Base-by-base conservation (phyloP, 2,113 vertebrate species). In the Lepus europaeus region DNA sequence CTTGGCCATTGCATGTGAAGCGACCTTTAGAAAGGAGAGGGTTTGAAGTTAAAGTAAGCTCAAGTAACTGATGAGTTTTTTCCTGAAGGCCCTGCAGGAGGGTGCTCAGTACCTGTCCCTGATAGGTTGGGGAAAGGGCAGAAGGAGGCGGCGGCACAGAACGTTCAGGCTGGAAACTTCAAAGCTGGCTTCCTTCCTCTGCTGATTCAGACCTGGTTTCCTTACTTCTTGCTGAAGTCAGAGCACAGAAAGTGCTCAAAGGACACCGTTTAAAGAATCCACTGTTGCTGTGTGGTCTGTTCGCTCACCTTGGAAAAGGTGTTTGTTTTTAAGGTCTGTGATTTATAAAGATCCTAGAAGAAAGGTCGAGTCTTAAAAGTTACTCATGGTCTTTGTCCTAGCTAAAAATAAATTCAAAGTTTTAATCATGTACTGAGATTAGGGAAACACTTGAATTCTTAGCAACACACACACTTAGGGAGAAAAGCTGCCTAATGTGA, bases 321-420 rank as follows among this genome's bases (percentile, higher is more conserved):
- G 31, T 16, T 77, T 36, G 53, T 80, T n/a, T 94, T 74, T 88
- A 74, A 70, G 81, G n/a, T 20, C 77, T 53, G 39, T 70, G 56
- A 88, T 93, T 94, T 80, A 78, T 83, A 95, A 96, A 86, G 91
- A 79, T 85, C 7, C 1, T 89, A 77, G 19, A 95, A 17, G 6
- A 81, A 89, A 25, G 85, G 6, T 12, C 3, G 93, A 53, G 36
- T 86, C 51, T 25, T 16, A 13, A 82, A 90, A 94, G n/a, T 69
- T 95, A 70, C 23, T 11, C 79, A 27, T 10, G 86, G 81, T 64
- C 82, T 77, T 33, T 94, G 23, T 66, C 73, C 87, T 95, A 29
- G 79, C 45, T 93, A 77, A 97, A 87, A 11, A 94, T 61, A 49
- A 94, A 6, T 7, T 9, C 85, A 4, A 85, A 83, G 36, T 82